Evolutionary conservation across 2,113 vertebrate species (phyloP), one percentile per base, ranked within the genome.

Genomic region (Neodontobutis hainanensis): DNA sequence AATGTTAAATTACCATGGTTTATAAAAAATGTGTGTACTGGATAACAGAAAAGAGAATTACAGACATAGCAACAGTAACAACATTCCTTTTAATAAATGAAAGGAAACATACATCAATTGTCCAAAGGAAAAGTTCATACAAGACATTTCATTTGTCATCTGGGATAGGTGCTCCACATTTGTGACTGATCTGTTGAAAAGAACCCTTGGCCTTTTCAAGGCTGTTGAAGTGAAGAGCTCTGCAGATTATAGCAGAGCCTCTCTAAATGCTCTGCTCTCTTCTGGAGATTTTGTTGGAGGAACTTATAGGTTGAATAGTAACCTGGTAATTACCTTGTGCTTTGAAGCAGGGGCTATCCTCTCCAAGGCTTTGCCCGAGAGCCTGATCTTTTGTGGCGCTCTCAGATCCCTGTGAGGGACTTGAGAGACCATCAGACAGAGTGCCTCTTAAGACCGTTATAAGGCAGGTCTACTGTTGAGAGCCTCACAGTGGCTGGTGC

Each of bases 391-490:
- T 73, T 64, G 58, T 65, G 42, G 51, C 55, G 65, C 71, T 35
- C 19, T 51, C 65, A 59, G 68, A 69, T 45, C 59, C 68, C 64
- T 14, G 16, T 55, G n/a, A 81, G 75, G 65, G 78, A 69, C 77
- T 65, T 50, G 75, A 67, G 75, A 67, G 65, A 63, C 12, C 9
- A 71, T 42, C 75, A 84, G 55, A 82, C 85, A 87, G 83, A 89
- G 80, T 35, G 57, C 68, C 62, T 78, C 80, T 70, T 60, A 52
- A 85, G 76, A 74, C 55, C 5, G 15, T 52, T 76, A 11, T 51
- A 27, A 59, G 70, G 63, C 69, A 65, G 38, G 65, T 66, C 53
- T 11, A 14, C 55, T 42, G 78, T 70, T 64, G 77, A 64, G 75
- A 85, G 69, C 80, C 44, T 75, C 67, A 11, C 65, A 34, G 50